Evolutionary conservation across 2,113 vertebrate species (phyloP).

Genomic region (Anarrhichthys ocellatus): DNA sequence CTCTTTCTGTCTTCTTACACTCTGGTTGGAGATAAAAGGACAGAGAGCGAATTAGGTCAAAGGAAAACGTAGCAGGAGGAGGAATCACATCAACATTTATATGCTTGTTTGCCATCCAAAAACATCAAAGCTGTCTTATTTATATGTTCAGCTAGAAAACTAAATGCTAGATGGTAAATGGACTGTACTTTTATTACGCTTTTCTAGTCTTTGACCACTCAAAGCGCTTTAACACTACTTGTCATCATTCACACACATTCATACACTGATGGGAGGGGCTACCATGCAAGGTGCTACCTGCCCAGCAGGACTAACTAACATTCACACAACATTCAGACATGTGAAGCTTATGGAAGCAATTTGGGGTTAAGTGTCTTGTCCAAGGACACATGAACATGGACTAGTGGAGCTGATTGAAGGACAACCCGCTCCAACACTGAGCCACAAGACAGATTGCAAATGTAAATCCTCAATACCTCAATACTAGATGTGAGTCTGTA

Average conservation of each 20-base stretch:
- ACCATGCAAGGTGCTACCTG: too few relatives aligned
- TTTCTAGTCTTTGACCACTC: background rate
- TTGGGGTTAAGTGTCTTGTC: too few relatives aligned
- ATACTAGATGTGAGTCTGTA: background rate
- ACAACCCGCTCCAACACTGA: background rate
- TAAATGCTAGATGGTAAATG: background rate
- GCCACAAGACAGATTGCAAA: background rate
- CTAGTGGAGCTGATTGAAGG: background rate
- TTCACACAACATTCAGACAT: too few relatives aligned
- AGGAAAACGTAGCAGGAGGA: background rate
- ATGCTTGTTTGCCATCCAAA: background rate
- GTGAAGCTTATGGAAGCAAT: too few relatives aligned
- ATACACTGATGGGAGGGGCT: background rate
- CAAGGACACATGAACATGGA: background rate
- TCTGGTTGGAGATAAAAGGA: conserved; percentile 60
- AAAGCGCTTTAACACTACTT: background rate
- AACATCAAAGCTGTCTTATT: background rate
- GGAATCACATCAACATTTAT: background rate
- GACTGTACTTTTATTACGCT: background rate
- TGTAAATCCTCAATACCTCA: background rate
- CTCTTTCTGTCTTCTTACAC: conserved; percentile 81
- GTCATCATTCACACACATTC: background rate
- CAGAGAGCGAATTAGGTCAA: background rate
- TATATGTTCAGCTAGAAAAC: background rate
- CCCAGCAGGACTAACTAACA: too few relatives aligned